Base-by-base conservation (phyloP, 1,140 invertebrate genomes). In the Trichonephila clavata region DNA sequence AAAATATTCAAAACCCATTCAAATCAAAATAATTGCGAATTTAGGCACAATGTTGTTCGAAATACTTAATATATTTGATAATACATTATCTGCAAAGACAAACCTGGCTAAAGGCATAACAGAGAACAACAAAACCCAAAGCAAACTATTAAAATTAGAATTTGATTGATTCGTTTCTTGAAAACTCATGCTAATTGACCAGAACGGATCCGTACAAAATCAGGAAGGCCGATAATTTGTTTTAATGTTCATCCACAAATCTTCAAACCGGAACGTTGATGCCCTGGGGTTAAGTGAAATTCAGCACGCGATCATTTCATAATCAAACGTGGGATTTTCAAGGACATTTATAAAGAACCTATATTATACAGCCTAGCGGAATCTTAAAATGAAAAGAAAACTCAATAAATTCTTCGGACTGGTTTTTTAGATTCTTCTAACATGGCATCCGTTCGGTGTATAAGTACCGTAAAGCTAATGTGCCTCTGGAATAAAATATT, bases 401-500 rank as follows among this genome's bases (percentile, higher is more conserved):
- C 18, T 77, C 7, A 18, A 77, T 77, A 77, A 77, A 77, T 77
- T 77, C 71, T 77, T 77, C 5, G 32, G 39, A 77, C 71, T 77
- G 71, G 71, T 77, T 77, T 77, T 65, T 39, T 32, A 7, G 50
- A 10, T 10, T 27, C 71, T 27, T 77, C 71, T 77, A 77, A 77
- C 32, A 77, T 14, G 39, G 27, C 32, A 39, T 32, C 71, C 6
- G 18, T 32, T 77, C 16, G 32, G 2, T 39, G 27, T 77, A 27
- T 77, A 50, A 50, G 13, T 39, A 32, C 32, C 18, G 18, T 39
- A 77, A 32, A 14, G 10, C 32, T 77, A 77, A 32, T 27, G 27
- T 77, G 71, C 39, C 71, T 39, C 24, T 39, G 27, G 71, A 32
- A 18, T 77, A 77, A 68, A 77, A 77, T 77, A 77, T 77, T 77